Conservation (phyloP, 2,888 invertebrate genomes). For the Chalcosyrphus nemorum region DNA sequence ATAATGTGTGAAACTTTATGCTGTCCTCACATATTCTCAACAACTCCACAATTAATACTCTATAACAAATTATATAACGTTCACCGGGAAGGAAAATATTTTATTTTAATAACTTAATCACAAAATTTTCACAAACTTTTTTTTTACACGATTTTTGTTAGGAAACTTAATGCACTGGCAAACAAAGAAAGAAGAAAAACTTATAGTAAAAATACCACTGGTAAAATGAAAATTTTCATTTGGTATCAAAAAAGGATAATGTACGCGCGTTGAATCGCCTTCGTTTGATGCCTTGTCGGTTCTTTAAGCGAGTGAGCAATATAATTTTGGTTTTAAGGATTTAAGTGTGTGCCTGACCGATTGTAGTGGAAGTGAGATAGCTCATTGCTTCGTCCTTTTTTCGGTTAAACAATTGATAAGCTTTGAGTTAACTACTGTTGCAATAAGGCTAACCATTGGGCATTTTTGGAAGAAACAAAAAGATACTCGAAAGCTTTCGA, state of each 20-base stretch:
- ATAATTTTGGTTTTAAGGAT: constrained; percentile 37
- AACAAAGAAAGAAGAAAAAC: constrained; percentile 24
- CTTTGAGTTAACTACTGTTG: constrained; percentile 38
- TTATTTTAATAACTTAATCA: constrained; percentile 12
- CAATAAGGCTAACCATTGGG: constrained; percentile 6
- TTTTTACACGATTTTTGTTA: constrained; percentile 23
- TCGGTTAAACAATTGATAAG: constrained; percentile 37
- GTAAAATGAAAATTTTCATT: constrained; percentile 44
- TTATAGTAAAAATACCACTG: too few species aligned
- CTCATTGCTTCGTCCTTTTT: constrained; percentile 26
- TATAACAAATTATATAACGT: constrained; percentile 58
- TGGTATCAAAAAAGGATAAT: constrained; percentile 33
- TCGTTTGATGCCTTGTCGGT: constrained; percentile 39
- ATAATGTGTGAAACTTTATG: neutral
- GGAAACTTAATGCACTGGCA: constrained; percentile 38
- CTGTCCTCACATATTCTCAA: constrained; percentile 5
- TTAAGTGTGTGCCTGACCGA: constrained; percentile 34
- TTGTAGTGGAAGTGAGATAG: constrained; percentile 47
- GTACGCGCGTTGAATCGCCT: constrained; percentile 53
- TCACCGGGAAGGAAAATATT: constrained; percentile 36
- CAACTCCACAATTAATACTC: constrained; percentile 13
- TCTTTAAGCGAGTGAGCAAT: constrained; percentile 51
- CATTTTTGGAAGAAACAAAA: constrained; percentile 3
- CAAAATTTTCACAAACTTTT: constrained; percentile 12
- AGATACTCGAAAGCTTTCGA: constrained; percentile 33